Evolutionary conservation across 2,113 vertebrate species (phyloP).

Genomic region (Cercocebus atys): DNA sequence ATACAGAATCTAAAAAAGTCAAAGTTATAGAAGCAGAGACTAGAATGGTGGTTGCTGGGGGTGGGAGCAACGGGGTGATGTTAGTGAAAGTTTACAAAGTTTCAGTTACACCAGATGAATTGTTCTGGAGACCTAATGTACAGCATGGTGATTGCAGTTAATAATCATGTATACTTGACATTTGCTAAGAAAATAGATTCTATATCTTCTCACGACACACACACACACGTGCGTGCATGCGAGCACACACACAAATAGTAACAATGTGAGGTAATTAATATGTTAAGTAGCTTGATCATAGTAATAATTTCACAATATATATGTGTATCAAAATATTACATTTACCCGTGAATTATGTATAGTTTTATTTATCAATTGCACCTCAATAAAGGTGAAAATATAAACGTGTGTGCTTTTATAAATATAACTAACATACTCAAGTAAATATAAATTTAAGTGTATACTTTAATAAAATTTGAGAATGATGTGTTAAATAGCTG

Average conservation of each 20-base stretch:
- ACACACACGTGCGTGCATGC: rapidly evolving
- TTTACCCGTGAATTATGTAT: background rate
- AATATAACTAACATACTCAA: background rate
- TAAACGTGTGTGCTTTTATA: background rate
- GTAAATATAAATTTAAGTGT: background rate
- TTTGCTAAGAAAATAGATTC: background rate
- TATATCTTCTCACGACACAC: background rate
- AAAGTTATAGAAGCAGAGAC: background rate
- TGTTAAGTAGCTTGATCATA: background rate
- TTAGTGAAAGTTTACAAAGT: background rate
- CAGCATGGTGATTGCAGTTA: background rate
- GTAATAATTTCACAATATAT: background rate
- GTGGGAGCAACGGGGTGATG: background rate
- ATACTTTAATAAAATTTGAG: background rate
- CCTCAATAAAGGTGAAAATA: background rate
- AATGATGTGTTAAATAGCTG: background rate
- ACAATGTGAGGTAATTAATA: background rate
- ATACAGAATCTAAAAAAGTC: background rate
- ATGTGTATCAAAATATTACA: background rate
- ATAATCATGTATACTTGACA: background rate
- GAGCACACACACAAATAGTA: background rate
- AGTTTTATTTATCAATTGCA: background rate
- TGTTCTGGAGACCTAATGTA: background rate
- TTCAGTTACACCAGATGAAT: background rate
- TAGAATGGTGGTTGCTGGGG: background rate